phyloP scores from a whole-genome alignment of 2,113 vertebrate species.

The Zapus hudsonius region DNA sequence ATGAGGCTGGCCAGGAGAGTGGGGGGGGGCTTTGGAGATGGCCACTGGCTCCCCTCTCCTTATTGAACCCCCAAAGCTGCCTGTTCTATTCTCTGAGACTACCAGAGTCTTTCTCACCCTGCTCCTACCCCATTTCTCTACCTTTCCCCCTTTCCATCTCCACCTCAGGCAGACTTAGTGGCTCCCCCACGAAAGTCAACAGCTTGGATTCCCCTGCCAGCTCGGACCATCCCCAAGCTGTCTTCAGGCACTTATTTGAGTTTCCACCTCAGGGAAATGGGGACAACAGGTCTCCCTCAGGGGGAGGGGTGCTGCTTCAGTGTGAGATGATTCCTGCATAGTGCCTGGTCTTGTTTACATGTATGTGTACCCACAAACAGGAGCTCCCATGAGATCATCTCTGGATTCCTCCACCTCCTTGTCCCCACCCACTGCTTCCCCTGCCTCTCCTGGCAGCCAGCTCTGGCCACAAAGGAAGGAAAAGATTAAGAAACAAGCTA shows the following conservation, averaged over 20 bases:
- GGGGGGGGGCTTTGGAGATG: neutral
- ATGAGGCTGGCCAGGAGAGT: neutral
- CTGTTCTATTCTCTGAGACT: neutral
- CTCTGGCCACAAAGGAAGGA: constrained; percentile 60
- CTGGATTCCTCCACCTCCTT: neutral
- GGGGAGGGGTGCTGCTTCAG: neutral
- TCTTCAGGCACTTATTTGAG: neutral
- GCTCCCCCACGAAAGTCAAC: neutral
- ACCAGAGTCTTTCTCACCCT: neutral
- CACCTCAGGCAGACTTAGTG: neutral
- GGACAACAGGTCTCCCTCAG: neutral
- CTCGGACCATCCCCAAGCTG: neutral
- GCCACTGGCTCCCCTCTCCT: neutral
- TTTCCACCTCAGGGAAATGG: constrained; percentile 47
- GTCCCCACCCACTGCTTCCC: constrained; percentile 44
- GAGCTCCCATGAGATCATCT: neutral
- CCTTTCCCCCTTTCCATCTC: neutral
- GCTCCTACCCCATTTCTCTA: neutral
- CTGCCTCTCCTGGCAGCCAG: constrained; percentile 13
- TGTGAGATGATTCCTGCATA: neutral
- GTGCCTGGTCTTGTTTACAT: neutral
- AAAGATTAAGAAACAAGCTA: constrained; percentile 73
- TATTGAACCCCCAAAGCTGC: neutral
- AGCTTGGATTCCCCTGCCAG: neutral
- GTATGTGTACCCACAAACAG: neutral